These are phyloP conservation scores for Chinchilla lanigera DNA, from an alignment of 2,113 vertebrate genomes.

Conservation along the genomic window DNA sequence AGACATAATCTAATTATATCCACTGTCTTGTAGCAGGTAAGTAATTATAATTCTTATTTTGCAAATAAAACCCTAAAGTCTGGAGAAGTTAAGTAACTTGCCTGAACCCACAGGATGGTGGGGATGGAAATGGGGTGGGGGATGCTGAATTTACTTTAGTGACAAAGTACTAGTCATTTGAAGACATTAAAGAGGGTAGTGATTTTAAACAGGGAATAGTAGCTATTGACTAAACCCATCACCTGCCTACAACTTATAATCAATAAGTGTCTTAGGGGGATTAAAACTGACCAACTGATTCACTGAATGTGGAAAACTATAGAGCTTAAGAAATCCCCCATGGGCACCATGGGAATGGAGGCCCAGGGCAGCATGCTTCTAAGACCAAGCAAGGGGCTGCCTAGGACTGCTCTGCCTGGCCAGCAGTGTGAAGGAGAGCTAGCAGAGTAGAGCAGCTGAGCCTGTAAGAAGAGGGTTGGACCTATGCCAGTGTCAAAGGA, in stretches of 20 bases:
- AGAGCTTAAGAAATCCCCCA: not conserved
- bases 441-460: not conserved
- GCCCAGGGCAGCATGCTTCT: not conserved
- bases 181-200: not conserved
- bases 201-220: not conserved
- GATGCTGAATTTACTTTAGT: not conserved
- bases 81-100: not conserved
- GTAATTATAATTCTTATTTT: not conserved
- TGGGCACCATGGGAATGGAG: not conserved
- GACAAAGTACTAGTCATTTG: slow-evolving; percentile 21
- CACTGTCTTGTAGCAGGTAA: not conserved
- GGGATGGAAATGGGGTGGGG: not conserved
- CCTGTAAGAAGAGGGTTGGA: not conserved
- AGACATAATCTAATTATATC: not conserved
- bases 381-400: not conserved
- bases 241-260: not conserved
- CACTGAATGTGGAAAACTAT: not conserved
- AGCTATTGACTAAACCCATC: not conserved
- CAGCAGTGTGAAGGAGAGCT: not conserved
- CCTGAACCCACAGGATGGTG: not conserved
- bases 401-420: not conserved
- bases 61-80: not conserved
- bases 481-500: not conserved
- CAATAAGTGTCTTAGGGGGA: not conserved
- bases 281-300: not conserved